Evolutionary conservation across 2,113 vertebrate genomes (phyloP).

Genomic region (Trogon melanurus): DNA sequence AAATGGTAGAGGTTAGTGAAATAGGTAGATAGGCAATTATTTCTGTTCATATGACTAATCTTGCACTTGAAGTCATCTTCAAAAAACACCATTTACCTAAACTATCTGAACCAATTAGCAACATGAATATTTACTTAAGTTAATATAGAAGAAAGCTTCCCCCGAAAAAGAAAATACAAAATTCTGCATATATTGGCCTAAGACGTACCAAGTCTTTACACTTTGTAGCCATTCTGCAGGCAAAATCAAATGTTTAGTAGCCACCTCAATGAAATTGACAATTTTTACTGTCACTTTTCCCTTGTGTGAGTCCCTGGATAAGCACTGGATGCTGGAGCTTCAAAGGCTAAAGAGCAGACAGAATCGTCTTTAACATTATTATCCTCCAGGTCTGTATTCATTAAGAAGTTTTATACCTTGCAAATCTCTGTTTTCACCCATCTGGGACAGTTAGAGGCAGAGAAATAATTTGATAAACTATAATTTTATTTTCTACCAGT

Average conservation of each 20-base stretch:
- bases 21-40: slow-evolving; percentile 14
- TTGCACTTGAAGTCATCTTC: background rate
- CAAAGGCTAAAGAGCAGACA: background rate
- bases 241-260: background rate
- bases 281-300: background rate
- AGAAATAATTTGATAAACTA: slow-evolving; percentile 55
- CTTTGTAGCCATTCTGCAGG: background rate
- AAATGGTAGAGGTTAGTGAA: slow-evolving; percentile 2
- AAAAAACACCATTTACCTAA: slow-evolving; percentile 12
- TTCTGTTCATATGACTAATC: slow-evolving; percentile 15
- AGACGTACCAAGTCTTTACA: background rate
- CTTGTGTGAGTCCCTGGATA: background rate
- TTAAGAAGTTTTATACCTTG: slow-evolving; percentile 38
- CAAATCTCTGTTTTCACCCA: slow-evolving; percentile 33
- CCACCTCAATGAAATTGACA: background rate
- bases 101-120: slow-evolving; percentile 24
- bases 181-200: background rate
- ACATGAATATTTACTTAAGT: background rate
- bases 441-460: slow-evolving; percentile 45
- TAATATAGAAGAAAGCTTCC: background rate
- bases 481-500: slow-evolving; percentile 56
- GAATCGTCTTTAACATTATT: background rate
- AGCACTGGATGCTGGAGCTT: background rate
- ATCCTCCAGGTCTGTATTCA: background rate
- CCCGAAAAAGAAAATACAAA: background rate